Conservation (phyloP, 2,888 invertebrate species). For the Protodeltote pygarga region DNA sequence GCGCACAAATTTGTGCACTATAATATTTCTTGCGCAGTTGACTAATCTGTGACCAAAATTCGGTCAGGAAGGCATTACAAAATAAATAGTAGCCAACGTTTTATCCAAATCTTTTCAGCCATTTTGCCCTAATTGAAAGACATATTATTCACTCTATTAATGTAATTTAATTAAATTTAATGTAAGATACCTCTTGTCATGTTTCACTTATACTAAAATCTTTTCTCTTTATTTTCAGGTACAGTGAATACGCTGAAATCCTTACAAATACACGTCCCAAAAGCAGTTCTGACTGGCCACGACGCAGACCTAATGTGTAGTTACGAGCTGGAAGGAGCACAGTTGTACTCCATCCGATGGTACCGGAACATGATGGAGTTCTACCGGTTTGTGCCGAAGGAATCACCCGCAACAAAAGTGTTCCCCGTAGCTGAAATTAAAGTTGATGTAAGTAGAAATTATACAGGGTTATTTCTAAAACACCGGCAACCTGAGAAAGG, state of each 20-base stretch:
- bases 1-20: too few species aligned
- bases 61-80: too few species aligned
- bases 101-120: too few species aligned
- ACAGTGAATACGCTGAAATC: slow-evolving; percentile 77
- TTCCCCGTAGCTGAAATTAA: slow-evolving; percentile 90
- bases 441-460: slow-evolving; percentile 90
- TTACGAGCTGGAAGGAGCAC: slow-evolving; percentile 88
- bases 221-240: slow-evolving; percentile 60
- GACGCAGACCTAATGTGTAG: slow-evolving; percentile 84
- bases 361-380: slow-evolving; percentile 91
- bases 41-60: too few species aligned
- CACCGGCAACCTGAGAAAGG: too few species aligned
- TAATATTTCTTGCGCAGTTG: too few species aligned
- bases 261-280: slow-evolving; percentile 84
- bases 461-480: too few species aligned
- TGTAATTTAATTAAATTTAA: too few species aligned
- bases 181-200: too few species aligned
- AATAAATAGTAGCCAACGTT: too few species aligned
- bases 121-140: too few species aligned
- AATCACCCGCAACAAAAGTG: slow-evolving; percentile 90
- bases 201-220: neutral
- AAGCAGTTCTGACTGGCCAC: slow-evolving; percentile 83
- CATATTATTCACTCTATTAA: too few species aligned
- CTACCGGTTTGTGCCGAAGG: slow-evolving; percentile 92
- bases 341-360: slow-evolving; percentile 92